Base-by-base conservation (phyloP, 2,888 invertebrate genomes). In the Drosophila macrospina region DNA sequence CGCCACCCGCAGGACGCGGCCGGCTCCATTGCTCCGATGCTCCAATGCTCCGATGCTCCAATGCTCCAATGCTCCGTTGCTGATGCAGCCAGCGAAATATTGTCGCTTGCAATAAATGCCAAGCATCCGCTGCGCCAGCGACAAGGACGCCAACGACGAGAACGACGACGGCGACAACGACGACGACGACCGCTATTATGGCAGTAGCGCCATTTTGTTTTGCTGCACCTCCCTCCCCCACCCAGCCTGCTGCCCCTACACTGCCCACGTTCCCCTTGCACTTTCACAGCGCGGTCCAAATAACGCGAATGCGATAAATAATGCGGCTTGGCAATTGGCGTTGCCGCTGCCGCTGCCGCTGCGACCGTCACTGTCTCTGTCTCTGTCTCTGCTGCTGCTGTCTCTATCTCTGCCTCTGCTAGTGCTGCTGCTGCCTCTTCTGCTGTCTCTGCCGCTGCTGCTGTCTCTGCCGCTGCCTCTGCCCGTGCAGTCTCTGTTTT, bases 61-160 rank as follows among this genome's bases (percentile, higher is more conserved):
- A 20, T 20, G 20, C 20, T 20, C 20, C 20, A 20, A 20, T 20
- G 20, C n/a, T n/a, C n/a, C n/a, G 37, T 51, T 39, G 73, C 68
- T 45, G 69, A 34, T 73, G 73, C 74, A 73, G 69, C 60, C 56
- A 82, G 82, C 82, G 71, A 85, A 87, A 85, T 85, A 85, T 87
- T 88, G 86, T 86, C 86, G 86, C 85, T 80, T 75, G 86, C 80
- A 80, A 86, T 88, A 87, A 87, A 88, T 86, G 86, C 83, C 85
- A 85, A 83, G 74, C 86, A 83, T 88, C 85, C 86, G 84, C 72
- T 84, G 86, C 79, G 81, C 77, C 86, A 77, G 50, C 66, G 63
- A 67, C 74, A 65, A 64, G 64, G 68, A 63, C 66, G 47, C 69
- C 69, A 69, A 42, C 76, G 56, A 42, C 73, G 56, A 64, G 69